Conservation (phyloP, 2,797 vertebrate genomes). For the Tapera naevia region DNA sequence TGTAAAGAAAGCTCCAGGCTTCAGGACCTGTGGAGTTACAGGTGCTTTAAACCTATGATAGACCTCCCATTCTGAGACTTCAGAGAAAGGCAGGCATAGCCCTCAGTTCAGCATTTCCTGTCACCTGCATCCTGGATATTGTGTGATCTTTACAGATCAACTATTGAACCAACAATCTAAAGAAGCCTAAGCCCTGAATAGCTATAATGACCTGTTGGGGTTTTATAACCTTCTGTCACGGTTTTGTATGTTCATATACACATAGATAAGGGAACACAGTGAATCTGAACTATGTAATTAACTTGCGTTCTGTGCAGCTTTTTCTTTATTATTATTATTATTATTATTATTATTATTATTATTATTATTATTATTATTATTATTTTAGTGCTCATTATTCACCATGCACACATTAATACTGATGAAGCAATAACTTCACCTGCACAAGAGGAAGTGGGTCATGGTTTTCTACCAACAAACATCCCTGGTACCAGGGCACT, state of each 20-base stretch:
- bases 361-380: background rate
- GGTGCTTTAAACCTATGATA: background rate
- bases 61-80: background rate
- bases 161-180: background rate
- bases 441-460: background rate
- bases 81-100: background rate
- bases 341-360: no score
- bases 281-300: background rate
- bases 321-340: background rate
- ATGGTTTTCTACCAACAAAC: background rate
- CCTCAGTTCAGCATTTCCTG: background rate
- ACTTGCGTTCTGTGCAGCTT: background rate
- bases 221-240: background rate
- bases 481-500: background rate
- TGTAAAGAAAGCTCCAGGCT: background rate
- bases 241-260: background rate
- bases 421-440: background rate
- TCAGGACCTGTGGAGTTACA: background rate
- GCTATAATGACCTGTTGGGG: background rate
- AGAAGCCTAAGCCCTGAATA: background rate
- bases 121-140: background rate
- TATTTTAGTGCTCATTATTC: background rate
- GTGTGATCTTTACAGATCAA: background rate
- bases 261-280: background rate
- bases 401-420: background rate